Evolutionary conservation across 2,113 vertebrate genomes (phyloP), one percentile per base, ranked within the genome.

Genomic region (Plotosus lineatus): DNA sequence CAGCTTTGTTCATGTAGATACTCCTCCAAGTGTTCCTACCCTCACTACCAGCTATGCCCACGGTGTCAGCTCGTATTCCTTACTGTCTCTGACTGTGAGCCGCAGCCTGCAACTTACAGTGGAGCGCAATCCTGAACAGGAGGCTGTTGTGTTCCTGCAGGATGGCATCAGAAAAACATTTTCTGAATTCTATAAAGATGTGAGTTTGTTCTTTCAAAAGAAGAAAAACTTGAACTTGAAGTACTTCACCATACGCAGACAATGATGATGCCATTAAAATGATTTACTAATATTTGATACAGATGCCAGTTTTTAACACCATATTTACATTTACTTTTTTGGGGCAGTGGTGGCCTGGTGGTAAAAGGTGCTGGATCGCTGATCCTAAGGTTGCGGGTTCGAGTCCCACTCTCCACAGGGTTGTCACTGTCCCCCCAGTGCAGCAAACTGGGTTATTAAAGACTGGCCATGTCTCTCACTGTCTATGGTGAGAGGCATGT

Each of bases 131-230:
- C 96, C 97, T 0, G 90, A 96, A 66, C 89, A 84, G 0, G 94
- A 98, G 15, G 96, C 96, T 1, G 0, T 96, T 80, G 89, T 90
- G 0, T 93, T 96, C 53, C 3, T 89, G 38, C 84, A 90, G 0
- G 93, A 94, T 0, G 93, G 92, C 2, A 26, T 96, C 85, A 91
- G 96, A 66, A 93, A 94, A 86, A 98, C 94, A 0, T 99, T 96
- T 79, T 90, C 94, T n/a, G 91, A 96, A 84, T 87, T 99, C 50
- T 94, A 94, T 63, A 85, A 94, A 56, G 95, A 98, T 82, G 97
- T 98, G 83, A 92, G 96, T 90, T 4, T 23, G 38, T 26, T 17
- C 15, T 53, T 66, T 48, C 63, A 58, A 9, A n/a, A n/a, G n/a
- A n/a, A n/a, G n/a, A n/a, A 60, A 48, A 56, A 21, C 50, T 2